Base-by-base conservation (phyloP, 2,113 vertebrate species). In the Sigmodon hispidus region DNA sequence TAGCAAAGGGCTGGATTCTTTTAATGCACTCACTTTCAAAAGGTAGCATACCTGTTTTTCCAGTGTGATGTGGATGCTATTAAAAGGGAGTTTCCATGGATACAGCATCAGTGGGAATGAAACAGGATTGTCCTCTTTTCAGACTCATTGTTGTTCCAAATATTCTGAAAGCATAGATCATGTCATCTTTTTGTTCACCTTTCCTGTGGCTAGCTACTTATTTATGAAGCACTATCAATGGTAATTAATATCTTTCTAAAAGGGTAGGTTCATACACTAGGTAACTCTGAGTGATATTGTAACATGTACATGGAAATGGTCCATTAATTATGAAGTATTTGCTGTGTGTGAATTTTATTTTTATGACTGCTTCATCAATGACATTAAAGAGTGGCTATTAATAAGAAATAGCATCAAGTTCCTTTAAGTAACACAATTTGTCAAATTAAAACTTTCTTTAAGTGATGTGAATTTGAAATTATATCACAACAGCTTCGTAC, bases 41-140 rank as follows among this genome's bases (percentile, higher is more conserved):
- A 98, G 93, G 97, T 86, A 98, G 86, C 89, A 95, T 98, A 98
- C 98, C 98, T 98, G 97, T 97, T 98, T 98, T 97, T 95, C 97
- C 67, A 97, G 92, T 84, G 96, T 97, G 92, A 97, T 97, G 95
- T 85, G 96, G 77, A 95, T 96, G 97, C 94, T 98, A 95, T 97
- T 98, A 98, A 97, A 98, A 98, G 85, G 67, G 31, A 97, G 98
- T 99, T 98, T 98, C 98, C 98, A 98, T 98, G 98, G 98, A 98
- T 98, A 98, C 97, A 6, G 65, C 96, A 94, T 97, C 95, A 97
- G 63, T 96, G 91, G 91, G 90, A 98, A 98, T 96, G 96, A 98
- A 97, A 97, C 94, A 98, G 9, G 65, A 91, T 84, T 98, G 96
- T 98, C 96, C 96, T 98, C 93, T 98, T 98, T 98, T 98, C 97